Base-by-base conservation (phyloP, 2,797 vertebrate species). In the Phataginus tetradactyla region DNA sequence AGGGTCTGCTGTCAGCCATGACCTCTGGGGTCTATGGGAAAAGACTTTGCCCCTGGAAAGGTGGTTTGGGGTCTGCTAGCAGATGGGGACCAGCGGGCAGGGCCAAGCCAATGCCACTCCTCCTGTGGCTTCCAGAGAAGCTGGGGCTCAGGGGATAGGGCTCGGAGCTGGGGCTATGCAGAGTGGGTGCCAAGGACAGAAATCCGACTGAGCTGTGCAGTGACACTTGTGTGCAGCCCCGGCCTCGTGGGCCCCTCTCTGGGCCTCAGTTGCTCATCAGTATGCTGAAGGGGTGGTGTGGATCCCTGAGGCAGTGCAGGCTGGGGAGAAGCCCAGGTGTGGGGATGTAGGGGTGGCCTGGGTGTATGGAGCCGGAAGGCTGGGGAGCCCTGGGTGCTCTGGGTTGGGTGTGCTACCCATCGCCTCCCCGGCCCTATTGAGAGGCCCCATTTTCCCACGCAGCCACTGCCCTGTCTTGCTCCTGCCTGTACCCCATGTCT, bases 201-300 rank as follows among this genome's bases (percentile, higher is more conserved):
- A 5, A 45, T 37, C 29, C 57, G 81, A 34, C 21, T 11, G 55
- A 45, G 6, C 39, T 29, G 4, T 32, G 27, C 14, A 7, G 25
- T 7, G 37, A 39, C 4, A 4, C 2, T 23, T 74, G 49, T 7
- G 29, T 10, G 53, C 2, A 27, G 18, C 17, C 11, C n/a, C n/a
- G 45, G 86, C 18, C 34, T 0, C 0, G 29, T 5, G 39, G 12
- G n/a, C 34, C 34, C 2, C 1, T 57, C 20, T 45, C n/a, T 59
- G 39, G 51, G 53, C 34, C 34, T 21, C 23, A 1, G 15, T 5
- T 4, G 7, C 12, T 51, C 25, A 4, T 42, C 42, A 25, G 55
- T 17, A 15, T 3, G 14, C 11, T 51, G 57, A 61, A 79, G 75
- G 8, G 55, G 1, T 3, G 12, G 69, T 13, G 27, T 5, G 2